Percentiles rank a stretch among this genome's conserved stretches.
These are phyloP conservation scores for Gymnodraco acuticeps DNA, from an alignment of 2,797 vertebrate species.

Conservation along the genomic window DNA sequence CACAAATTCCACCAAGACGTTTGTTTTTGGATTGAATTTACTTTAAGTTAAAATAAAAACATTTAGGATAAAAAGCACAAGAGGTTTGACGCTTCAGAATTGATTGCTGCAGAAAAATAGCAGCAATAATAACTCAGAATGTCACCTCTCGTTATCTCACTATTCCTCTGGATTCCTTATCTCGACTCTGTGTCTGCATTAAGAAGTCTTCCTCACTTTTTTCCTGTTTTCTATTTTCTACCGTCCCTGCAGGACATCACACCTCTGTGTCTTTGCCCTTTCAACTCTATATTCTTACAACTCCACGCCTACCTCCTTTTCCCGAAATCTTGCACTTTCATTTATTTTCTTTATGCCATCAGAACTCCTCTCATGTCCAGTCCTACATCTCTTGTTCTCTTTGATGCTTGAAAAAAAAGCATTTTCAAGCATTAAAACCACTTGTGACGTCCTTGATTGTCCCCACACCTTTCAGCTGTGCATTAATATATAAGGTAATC, in stretches of 20 bases:
- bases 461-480: neutral
- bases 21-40: neutral
- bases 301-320: neutral
- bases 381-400: neutral
- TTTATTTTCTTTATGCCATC: neutral
- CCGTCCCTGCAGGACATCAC: neutral
- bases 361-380: neutral
- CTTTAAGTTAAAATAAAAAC: neutral
- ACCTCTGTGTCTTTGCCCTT: neutral
- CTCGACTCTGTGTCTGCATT: neutral
- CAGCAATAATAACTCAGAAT: constrained; percentile 34
- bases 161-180: neutral
- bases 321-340: neutral
- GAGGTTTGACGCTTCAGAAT: neutral
- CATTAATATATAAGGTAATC: constrained; percentile 15
- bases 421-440: neutral
- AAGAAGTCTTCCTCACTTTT: neutral
- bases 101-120: constrained; percentile 7
- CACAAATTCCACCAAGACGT: neutral
- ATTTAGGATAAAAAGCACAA: neutral
- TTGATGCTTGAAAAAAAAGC: neutral
- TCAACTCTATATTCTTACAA: neutral
- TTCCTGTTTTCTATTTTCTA: neutral
- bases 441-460: neutral
- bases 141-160: constrained; percentile 5